Percentiles rank a stretch among this genome's conserved stretches.
phyloP scores from a whole-genome alignment of 2,113 vertebrate genomes.

The Sapajus apella region DNA sequence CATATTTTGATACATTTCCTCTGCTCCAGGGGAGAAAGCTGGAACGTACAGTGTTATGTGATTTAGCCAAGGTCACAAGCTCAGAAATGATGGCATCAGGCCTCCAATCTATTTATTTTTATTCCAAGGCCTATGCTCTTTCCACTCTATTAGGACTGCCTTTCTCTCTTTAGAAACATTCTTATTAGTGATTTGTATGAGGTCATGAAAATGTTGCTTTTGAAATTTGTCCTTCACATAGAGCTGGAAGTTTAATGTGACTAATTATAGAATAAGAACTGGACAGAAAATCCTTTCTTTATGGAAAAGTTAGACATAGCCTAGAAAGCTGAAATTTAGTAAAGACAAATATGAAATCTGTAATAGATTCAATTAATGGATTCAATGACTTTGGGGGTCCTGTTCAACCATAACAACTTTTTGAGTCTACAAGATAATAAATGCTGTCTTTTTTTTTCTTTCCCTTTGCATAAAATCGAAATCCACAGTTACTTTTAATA shows the following conservation, averaged over 20 bases:
- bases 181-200: neutral
- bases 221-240: constrained; percentile 17
- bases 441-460: neutral
- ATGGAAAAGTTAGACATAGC: neutral
- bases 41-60: neutral
- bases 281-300: neutral
- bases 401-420: neutral
- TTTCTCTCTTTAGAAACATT: neutral
- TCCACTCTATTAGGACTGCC: neutral
- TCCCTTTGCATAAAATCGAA: neutral
- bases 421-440: neutral
- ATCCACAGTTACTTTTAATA: neutral
- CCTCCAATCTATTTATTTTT: constrained; percentile 35
- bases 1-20: neutral
- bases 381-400: neutral
- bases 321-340: neutral
- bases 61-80: constrained; percentile 20
- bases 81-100: neutral
- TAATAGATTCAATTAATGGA: neutral
- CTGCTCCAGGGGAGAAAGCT: neutral
- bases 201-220: neutral
- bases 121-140: neutral
- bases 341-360: neutral
- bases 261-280: neutral
- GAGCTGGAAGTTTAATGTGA: neutral